Evolutionary conservation across 2,797 vertebrate genomes (phyloP).

Genomic region (Pteropus rufus): DNA sequence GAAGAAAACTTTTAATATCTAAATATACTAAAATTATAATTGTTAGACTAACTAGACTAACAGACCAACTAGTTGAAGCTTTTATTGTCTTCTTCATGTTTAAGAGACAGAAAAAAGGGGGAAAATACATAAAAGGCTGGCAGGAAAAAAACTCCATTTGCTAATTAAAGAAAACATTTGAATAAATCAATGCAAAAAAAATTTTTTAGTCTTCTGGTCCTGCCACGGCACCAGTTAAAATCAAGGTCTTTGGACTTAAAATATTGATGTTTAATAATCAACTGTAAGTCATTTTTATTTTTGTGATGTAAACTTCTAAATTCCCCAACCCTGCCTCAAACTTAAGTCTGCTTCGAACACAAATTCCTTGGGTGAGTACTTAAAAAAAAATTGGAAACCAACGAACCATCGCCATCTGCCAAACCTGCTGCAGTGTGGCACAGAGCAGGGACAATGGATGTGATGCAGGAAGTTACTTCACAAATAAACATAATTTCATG

Average conservation of each 20-base stretch:
- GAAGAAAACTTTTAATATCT: background rate
- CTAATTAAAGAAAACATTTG: background rate
- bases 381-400: background rate
- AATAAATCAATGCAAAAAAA: background rate
- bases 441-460: background rate
- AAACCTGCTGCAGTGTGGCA: background rate
- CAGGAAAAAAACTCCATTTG: background rate
- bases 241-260: background rate
- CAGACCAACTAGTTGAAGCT: background rate
- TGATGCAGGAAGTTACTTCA: background rate
- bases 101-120: background rate
- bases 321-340: background rate
- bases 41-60: background rate
- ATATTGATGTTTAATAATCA: background rate
- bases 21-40: slow-evolving; percentile 22
- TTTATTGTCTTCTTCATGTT: background rate
- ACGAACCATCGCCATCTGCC: background rate
- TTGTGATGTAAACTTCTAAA: background rate
- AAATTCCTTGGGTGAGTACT: background rate
- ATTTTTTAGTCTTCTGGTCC: background rate
- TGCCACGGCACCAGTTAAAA: background rate
- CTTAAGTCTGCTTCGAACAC: background rate
- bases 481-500: background rate
- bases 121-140: background rate
- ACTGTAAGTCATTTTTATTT: background rate